These are phyloP conservation scores for Aphidius gifuensis DNA, from an alignment of 1,140 invertebrate species.

Conservation along the genomic window DNA sequence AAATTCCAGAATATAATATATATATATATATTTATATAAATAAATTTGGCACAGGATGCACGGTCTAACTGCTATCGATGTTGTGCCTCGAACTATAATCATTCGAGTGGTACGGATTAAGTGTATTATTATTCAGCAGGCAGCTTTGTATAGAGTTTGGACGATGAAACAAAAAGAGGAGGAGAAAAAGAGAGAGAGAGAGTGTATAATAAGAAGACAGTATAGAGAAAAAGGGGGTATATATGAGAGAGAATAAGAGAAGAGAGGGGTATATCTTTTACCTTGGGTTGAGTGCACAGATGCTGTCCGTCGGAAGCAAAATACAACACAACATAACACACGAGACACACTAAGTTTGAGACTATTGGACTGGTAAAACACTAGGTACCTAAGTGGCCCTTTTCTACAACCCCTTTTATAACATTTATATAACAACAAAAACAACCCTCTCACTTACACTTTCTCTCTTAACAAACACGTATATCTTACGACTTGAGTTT, in stretches of 20 bases:
- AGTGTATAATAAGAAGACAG: no score
- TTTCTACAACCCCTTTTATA: background rate
- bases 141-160: constrained; percentile 55
- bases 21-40: constrained; percentile 10
- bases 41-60: constrained; percentile 56
- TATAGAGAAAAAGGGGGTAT: no score
- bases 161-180: constrained; percentile 22
- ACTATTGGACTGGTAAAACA: constrained; percentile 12
- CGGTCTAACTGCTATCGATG: constrained; percentile 56
- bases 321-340: constrained; percentile 6
- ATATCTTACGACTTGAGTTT: no score
- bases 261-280: constrained; percentile 1
- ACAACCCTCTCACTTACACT: constrained; percentile 4
- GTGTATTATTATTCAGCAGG: constrained; percentile 57
- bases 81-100: constrained; percentile 53
- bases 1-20: constrained; percentile 1
- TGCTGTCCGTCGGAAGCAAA: constrained; percentile 44
- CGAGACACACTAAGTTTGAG: constrained; percentile 15
- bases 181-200: no score
- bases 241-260: no score
- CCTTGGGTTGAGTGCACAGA: constrained; percentile 44
- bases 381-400: constrained; percentile 28
- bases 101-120: constrained; percentile 51
- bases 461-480: no score
- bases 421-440: background rate